Base-by-base conservation (phyloP, 2,888 invertebrate genomes). In the Sminthurides aquaticus region DNA sequence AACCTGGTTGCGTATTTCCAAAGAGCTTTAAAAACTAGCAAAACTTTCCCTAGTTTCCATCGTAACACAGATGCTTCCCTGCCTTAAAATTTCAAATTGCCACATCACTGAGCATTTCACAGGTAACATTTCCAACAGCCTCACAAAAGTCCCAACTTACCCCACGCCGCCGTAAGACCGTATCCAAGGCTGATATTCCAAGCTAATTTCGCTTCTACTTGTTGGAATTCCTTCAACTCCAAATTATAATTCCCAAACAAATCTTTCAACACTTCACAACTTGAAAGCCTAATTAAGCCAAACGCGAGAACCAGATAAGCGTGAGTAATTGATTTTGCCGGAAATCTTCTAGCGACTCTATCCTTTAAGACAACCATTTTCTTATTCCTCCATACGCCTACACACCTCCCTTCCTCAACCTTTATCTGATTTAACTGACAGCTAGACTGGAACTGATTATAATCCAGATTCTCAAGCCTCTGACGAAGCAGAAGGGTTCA, bases 101-200 rank as follows among this genome's bases (percentile, higher is more conserved):
- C 22, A 20, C 5, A 5, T 5, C 8, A 20, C 52, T 52, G 52
- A 20, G 52, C 8, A 52, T 52, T 52, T 52, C n/a, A 20, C 5
- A 20, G 5, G 5, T 22, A 8, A 15, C 20, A 15, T 5, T 18
- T 5, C 15, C 5, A 5, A 34, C 43, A 34, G 43, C 43, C 15
- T 5, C 43, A 34, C 8, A 15, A 34, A 34, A 34, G 15, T 5
- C n/a, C 15, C 43, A 34, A 34, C 63, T 62, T 27, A 69, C 71
- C 63, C 54, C 68, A 64, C 48, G 3, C 60, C 54, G 64, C 34
- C 2, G 64, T 43, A n/a, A 22, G 5, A 20, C 65, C 48, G 54
- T 62, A 63, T n/a, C 66, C 60, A 0, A 60, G 48, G 27, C 71
- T 74, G 3, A 72, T 69, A 49, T 72, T 68, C 74, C 74, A 74